Evolutionary conservation across 2,888 invertebrate species (phyloP).

Genomic region (Caprella mutica): DNA sequence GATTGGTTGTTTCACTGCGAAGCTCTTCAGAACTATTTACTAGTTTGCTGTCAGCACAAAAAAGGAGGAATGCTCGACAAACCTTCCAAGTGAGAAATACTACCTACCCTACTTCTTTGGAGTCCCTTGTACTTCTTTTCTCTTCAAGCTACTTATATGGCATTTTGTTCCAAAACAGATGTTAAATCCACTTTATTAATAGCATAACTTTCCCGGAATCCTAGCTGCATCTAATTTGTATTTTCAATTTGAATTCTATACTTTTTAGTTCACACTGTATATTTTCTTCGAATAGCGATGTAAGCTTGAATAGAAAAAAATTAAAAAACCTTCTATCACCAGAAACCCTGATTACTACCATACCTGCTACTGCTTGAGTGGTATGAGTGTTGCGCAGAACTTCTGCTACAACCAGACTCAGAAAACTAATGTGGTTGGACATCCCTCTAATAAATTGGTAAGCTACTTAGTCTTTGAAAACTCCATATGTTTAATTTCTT

Average conservation of each 20-base stretch:
- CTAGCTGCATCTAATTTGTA: too few species aligned
- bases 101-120: constrained; percentile 35
- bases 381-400: constrained; percentile 85
- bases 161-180: too few species aligned
- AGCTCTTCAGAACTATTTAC: constrained; percentile 87
- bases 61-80: constrained; percentile 90
- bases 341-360: constrained; percentile 94
- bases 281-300: too few species aligned
- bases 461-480: too few species aligned
- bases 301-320: too few species aligned
- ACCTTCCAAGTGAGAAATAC: constrained; percentile 86
- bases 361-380: constrained; percentile 91
- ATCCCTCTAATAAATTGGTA: constrained; percentile 57
- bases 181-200: too few species aligned
- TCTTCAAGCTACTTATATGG: too few species aligned
- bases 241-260: too few species aligned
- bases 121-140: background rate
- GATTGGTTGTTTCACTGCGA: constrained; percentile 67
- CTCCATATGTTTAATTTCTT: background rate
- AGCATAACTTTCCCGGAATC: too few species aligned
- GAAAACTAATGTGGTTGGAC: constrained; percentile 50
- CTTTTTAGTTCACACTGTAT: too few species aligned
- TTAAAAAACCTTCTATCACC: too few species aligned
- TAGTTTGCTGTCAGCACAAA: constrained; percentile 79
- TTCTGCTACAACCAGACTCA: constrained; percentile 42